These are phyloP conservation scores for Griposia aprilina DNA, from an alignment of 2,888 invertebrate genomes.

Conservation along the genomic window DNA sequence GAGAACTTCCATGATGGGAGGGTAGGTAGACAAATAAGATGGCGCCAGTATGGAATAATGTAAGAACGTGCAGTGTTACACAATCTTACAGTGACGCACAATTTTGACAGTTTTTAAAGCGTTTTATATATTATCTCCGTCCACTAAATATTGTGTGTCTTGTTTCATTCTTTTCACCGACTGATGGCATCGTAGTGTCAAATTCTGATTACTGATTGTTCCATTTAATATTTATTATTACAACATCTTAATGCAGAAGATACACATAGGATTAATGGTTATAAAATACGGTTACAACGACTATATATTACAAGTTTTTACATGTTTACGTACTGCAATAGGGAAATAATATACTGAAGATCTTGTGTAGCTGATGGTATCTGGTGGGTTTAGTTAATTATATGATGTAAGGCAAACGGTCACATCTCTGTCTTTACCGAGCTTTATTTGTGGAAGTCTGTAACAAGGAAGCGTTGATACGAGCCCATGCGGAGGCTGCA, in stretches of 20 bases:
- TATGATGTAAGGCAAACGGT: conserved; percentile 43
- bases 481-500: conserved; percentile 70
- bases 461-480: conserved; percentile 57
- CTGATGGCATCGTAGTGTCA: conserved; percentile 67
- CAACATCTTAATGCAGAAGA: conserved; percentile 56
- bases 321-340: conserved; percentile 59
- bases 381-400: conserved; percentile 60
- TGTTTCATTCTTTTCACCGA: conserved; percentile 73
- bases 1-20: conserved; percentile 69
- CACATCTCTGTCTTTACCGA: conserved; percentile 47
- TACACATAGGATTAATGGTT: conserved; percentile 53
- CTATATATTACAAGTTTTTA: conserved; percentile 63
- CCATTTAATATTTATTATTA: conserved; percentile 56
- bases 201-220: conserved; percentile 48
- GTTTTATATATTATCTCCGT: conserved; percentile 85
- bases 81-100: conserved; percentile 82
- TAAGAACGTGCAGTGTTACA: conserved; percentile 68
- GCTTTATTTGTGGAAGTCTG: conserved; percentile 57
- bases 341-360: conserved; percentile 53
- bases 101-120: conserved; percentile 81
- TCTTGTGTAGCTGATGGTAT: conserved; percentile 52
- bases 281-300: conserved; percentile 60
- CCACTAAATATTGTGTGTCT: conserved; percentile 82
- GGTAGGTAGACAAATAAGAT: conserved; percentile 62
- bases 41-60: conserved; percentile 56